A percentile compares a stretch with the other conserved stretches of the same genome.
phyloP scores from a whole-genome alignment of 2,797 vertebrate genomes.

The Chrysocyon brachyurus region DNA sequence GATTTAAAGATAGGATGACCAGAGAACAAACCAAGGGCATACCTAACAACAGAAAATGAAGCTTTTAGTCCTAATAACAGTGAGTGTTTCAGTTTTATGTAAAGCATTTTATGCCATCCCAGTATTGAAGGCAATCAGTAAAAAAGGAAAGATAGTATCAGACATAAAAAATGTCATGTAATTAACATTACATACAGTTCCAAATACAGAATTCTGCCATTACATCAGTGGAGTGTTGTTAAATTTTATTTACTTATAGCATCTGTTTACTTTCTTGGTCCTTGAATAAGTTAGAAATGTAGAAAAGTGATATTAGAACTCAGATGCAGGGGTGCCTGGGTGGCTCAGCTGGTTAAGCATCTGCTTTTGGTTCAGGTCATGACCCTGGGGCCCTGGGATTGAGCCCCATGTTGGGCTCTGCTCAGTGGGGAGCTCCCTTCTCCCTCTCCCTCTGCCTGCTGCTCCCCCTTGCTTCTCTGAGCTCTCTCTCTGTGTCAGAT shows the following conservation, averaged over 20 bases:
- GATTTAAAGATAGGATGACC: not conserved
- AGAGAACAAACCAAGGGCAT: not conserved
- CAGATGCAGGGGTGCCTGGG: too few relatives aligned
- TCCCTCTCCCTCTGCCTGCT: too few relatives aligned
- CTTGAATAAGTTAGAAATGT: slow-evolving; percentile 28
- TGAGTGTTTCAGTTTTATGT: slow-evolving; percentile 33
- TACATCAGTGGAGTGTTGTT: not conserved
- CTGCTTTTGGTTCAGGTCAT: too few relatives aligned
- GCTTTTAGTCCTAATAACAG: not conserved
- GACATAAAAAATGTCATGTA: slow-evolving; percentile 12
- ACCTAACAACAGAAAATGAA: not conserved
- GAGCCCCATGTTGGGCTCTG: too few relatives aligned
- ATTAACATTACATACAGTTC: slow-evolving; percentile 4
- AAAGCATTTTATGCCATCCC: not conserved
- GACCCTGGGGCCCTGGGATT: too few relatives aligned
- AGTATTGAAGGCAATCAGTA: slow-evolving; percentile 3
- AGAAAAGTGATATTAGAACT: slow-evolving; percentile 26
- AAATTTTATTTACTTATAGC: slow-evolving; percentile 27
- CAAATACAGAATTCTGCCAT: not conserved
- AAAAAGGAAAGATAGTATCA: slow-evolving; percentile 16
- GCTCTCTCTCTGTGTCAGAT: too few relatives aligned
- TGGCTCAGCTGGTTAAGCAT: too few relatives aligned
- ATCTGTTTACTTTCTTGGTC: slow-evolving; percentile 45
- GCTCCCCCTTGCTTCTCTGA: too few relatives aligned
- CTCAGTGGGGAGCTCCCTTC: too few relatives aligned